These are phyloP conservation scores for Dreissena rostriformis DNA, from an alignment of 1,140 invertebrate species.

Conservation along the genomic window DNA sequence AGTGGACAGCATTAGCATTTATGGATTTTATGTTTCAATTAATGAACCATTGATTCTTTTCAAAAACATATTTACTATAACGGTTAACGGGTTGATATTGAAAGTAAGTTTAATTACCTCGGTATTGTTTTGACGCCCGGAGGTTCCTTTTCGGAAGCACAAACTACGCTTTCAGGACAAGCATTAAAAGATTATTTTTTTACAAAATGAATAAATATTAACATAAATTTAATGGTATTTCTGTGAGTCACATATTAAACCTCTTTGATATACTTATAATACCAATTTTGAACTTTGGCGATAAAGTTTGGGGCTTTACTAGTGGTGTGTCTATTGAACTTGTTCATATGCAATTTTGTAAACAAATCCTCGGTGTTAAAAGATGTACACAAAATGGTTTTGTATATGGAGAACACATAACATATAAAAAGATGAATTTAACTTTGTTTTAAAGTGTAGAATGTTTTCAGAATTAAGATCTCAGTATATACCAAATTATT, in stretches of 20 bases:
- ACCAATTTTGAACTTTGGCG: conserved; percentile 12
- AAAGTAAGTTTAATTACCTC: too few relatives aligned
- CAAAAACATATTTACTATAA: neutral
- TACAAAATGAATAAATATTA: conserved; percentile 37
- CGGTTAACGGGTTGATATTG: neutral
- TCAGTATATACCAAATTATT: neutral
- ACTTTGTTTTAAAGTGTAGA: neutral
- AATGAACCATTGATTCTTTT: too few relatives aligned
- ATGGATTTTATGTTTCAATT: too few relatives aligned
- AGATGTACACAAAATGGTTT: conserved; percentile 4
- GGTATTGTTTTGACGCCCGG: too few relatives aligned
- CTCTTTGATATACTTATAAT: conserved; percentile 24
- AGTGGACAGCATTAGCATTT: too few relatives aligned
- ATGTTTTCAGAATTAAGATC: neutral
- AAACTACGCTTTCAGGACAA: conserved; percentile 11
- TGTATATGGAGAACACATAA: conserved; percentile 12
- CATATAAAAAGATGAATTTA: conserved; percentile 8
- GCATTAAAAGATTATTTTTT: conserved; percentile 23
- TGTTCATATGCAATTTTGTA: conserved; percentile 26
- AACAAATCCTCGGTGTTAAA: conserved; percentile 2
- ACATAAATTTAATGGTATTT: conserved; percentile 15
- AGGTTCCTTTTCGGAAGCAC: too few relatives aligned
- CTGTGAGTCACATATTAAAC: conserved; percentile 4
- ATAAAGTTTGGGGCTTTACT: neutral
- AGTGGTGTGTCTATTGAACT: neutral